Evolutionary conservation across 2,888 invertebrate genomes (phyloP).

Genomic region (Thecocarcelia acutangulata): DNA sequence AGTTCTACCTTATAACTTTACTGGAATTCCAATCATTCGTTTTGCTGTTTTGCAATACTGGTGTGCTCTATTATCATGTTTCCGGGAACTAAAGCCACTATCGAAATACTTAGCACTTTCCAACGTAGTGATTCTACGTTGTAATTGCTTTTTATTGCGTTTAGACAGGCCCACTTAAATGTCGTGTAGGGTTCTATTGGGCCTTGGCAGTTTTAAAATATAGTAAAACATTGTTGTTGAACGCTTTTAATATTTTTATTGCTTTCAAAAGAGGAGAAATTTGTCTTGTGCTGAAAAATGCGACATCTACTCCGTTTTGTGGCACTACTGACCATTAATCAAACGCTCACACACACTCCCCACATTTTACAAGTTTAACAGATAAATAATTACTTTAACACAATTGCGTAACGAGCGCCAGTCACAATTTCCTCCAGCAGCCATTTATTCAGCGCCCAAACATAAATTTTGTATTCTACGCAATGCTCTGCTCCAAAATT

Average conservation of each 20-base stretch:
- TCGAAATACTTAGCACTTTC: no score
- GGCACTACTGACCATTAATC: constrained; percentile 44
- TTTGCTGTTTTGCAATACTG: no score
- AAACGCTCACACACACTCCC: constrained; percentile 39
- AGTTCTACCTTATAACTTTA: no score
- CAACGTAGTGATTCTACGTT: no score
- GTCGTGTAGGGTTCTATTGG: no score
- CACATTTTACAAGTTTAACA: constrained; percentile 42
- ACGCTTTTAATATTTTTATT: constrained; percentile 1
- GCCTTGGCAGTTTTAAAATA: no score
- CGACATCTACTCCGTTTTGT: constrained; percentile 29
- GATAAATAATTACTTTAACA: constrained; percentile 55
- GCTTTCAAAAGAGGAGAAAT: no score
- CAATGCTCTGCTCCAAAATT: not conserved
- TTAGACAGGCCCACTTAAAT: no score
- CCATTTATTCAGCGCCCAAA: constrained; percentile 12
- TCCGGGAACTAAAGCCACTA: no score
- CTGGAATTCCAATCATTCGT: no score
- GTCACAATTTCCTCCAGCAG: constrained; percentile 26
- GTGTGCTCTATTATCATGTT: no score
- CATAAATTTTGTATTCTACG: constrained; percentile 17
- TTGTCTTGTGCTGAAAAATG: constrained; percentile 25
- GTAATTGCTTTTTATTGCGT: no score
- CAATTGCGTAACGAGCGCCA: constrained; percentile 49
- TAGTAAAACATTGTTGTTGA: not conserved